phyloP scores from a whole-genome alignment of 2,797 vertebrate genomes.

The Molossus alvarezi region DNA sequence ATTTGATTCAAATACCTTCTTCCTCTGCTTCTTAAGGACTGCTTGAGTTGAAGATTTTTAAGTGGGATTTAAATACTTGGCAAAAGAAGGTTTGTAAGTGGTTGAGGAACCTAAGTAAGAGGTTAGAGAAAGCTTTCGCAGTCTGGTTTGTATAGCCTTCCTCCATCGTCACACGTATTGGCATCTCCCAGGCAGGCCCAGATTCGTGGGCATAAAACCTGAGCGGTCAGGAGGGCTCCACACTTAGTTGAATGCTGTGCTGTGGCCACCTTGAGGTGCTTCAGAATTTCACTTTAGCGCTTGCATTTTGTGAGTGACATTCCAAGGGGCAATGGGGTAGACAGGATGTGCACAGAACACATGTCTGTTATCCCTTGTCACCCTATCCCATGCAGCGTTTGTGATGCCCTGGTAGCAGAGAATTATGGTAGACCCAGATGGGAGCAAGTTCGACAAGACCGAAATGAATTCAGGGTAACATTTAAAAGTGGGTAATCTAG shows the following conservation, averaged over 20 bases:
- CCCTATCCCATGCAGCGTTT: background rate
- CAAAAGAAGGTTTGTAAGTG: background rate
- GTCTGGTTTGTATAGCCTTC: background rate
- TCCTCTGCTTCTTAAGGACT: background rate
- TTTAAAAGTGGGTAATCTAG: background rate
- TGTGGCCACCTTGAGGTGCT: slow-evolving; percentile 7
- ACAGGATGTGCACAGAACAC: background rate
- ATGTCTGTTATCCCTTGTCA: background rate
- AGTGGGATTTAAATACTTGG: slow-evolving; percentile 1
- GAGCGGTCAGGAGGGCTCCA: fast-evolving
- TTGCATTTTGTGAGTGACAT: background rate
- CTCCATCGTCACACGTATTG: background rate
- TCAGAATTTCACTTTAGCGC: background rate
- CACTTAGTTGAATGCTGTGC: background rate
- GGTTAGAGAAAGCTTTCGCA: background rate
- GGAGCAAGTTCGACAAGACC: background rate
- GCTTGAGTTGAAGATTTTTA: background rate
- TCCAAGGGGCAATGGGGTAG: background rate
- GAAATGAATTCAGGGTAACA: background rate
- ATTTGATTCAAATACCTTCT: background rate
- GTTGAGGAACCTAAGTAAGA: background rate
- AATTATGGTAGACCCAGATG: background rate
- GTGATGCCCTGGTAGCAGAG: background rate
- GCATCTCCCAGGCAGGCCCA: background rate
- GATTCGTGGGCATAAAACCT: fast-evolving